Evolutionary conservation across 2,113 vertebrate genomes (phyloP), one percentile per base, ranked within the genome.

Genomic region (Heterotis niloticus): DNA sequence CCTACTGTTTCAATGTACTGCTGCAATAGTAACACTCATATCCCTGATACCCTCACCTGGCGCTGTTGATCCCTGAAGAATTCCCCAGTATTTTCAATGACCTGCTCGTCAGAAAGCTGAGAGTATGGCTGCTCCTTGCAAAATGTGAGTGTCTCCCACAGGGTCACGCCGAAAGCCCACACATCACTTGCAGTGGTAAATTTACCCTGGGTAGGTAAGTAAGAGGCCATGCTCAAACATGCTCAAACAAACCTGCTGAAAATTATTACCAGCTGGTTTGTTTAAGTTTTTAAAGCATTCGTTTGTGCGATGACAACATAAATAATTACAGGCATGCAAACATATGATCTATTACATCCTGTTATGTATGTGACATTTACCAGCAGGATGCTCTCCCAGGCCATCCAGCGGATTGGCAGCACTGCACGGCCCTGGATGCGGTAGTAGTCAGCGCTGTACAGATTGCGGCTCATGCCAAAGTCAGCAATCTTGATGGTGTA

Each of bases 391-490:
- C 98, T 98, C 87, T 99, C 98, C 98, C 97, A 99, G 5, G 98
- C 97, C 98, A 99, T 99, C 98, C 98, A 99, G 83, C 97, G 96
- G 79, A 99, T 99, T 5, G 98, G 98, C n/a, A 99, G 95, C 66
- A 99, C 96, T 0, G 98, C 98, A 3, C 98, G 90, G 26, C 98
- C 98, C 88, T 99, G 96, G 89, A 99, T 98, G 65, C 96, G 91
- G 88, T 96, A 99, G 88, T 99, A 99, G 83, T 98, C 97, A 5
- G 96, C 96, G 0, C 96, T 96, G 86, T 99, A 99, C 79, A 99
- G 93, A 81, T 99, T 99, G 13, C 97, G 91, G 88, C 98, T 99
- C 98, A 99, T 99, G 75, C 98, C 98, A 0, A 99, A 99, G 85
- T 99, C 98, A 0, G 96, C 98, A 0, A 99, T 99, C 93, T 99